phyloP scores from a whole-genome alignment of 2,888 invertebrate genomes.

The Polymixis lichenea region DNA sequence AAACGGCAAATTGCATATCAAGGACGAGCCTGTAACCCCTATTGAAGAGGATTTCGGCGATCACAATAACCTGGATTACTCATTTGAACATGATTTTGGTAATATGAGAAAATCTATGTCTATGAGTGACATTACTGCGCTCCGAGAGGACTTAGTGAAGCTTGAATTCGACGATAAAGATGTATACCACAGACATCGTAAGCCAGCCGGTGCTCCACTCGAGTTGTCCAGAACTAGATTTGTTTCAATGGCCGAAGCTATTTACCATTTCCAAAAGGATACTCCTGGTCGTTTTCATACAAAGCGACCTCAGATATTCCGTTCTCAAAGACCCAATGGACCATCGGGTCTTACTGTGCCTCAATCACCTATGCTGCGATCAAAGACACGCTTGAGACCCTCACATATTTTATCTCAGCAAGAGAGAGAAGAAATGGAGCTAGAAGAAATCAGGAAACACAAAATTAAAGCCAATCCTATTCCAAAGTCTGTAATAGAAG shows the following conservation, averaged over 20 bases:
- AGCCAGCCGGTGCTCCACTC: constrained; percentile 71
- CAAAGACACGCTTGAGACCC: constrained; percentile 90
- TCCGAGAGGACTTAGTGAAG: constrained; percentile 75
- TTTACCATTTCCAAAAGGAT: constrained; percentile 89
- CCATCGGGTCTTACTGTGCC: constrained; percentile 84
- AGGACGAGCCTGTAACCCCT: constrained; percentile 83
- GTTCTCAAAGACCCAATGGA: constrained; percentile 70
- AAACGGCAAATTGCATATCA: constrained; percentile 73
- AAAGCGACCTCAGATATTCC: constrained; percentile 75
- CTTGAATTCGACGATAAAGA: constrained; percentile 71
- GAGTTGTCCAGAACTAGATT: constrained; percentile 85
- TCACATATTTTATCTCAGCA: constrained; percentile 89
- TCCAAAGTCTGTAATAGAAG: constrained; percentile 90
- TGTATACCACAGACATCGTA: constrained; percentile 72
- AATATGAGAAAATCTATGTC: constrained; percentile 84
- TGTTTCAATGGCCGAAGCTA: constrained; percentile 91
- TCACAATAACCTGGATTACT: constrained; percentile 76
- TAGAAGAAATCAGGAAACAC: constrained; percentile 92
- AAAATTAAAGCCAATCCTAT: constrained; percentile 93
- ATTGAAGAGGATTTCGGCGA: constrained; percentile 82
- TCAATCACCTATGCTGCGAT: constrained; percentile 89
- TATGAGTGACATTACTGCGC: constrained; percentile 81
- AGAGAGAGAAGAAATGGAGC: constrained; percentile 91
- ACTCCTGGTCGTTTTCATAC: constrained; percentile 91
- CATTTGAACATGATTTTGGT: constrained; percentile 74